Evolutionary conservation across 1,140 invertebrate species (phyloP).

Genomic region (Notospermus geniculatus): DNA sequence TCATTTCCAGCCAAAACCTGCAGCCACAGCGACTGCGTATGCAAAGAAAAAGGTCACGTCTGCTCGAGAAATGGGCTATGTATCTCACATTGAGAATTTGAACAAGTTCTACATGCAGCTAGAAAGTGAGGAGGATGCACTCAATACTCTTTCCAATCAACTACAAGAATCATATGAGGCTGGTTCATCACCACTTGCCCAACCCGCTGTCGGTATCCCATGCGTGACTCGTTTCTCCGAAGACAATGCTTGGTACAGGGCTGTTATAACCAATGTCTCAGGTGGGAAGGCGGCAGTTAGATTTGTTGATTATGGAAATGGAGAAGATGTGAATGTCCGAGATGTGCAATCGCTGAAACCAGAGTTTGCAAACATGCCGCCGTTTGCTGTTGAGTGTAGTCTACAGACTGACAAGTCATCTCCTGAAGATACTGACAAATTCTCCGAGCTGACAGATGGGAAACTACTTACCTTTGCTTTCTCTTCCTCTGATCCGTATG

Average conservation of each 20-base stretch:
- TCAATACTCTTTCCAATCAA: constrained; percentile 53
- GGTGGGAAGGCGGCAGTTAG: constrained; percentile 63
- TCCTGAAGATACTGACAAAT: background rate
- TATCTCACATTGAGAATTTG: constrained; percentile 51
- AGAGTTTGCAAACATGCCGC: constrained; percentile 25
- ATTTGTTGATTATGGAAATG: constrained; percentile 62
- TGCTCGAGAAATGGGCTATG: background rate
- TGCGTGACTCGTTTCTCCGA: constrained; percentile 67
- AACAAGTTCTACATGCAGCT: constrained; percentile 59
- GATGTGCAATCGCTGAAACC: constrained; percentile 24
- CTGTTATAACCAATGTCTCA: constrained; percentile 68
- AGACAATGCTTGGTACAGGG: constrained; percentile 77
- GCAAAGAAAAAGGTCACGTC: background rate
- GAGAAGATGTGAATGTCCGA: constrained; percentile 24
- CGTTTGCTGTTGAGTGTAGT: constrained; percentile 37
- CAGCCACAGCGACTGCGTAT: background rate
- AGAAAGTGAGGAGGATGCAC: constrained; percentile 41
- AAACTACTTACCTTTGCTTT: background rate
- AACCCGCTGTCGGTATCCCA: constrained; percentile 4
- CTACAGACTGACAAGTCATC: constrained; percentile 11
- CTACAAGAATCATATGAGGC: constrained; percentile 44
- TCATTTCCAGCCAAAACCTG: background rate
- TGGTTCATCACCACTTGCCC: constrained; percentile 2
- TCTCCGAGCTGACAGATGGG: background rate
- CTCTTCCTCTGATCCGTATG: background rate